These are phyloP conservation scores for Petrosia ficiformis DNA, from an alignment of 37 sponge, comb jelly and placozoan species.

Conservation along the genomic window DNA sequence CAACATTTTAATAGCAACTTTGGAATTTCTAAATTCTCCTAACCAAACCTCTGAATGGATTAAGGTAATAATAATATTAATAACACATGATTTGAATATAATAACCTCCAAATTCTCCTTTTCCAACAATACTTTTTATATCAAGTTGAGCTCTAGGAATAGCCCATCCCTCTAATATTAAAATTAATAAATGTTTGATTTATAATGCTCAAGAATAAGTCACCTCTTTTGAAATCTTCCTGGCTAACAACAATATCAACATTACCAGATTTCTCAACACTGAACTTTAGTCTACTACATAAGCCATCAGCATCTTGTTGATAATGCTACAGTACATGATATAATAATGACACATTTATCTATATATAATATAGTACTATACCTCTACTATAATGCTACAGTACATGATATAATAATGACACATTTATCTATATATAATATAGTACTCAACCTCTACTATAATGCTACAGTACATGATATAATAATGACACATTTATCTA, in stretches of 20 bases:
- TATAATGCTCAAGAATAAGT: neutral
- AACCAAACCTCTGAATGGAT: constrained; percentile 47
- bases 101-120: constrained; percentile 76
- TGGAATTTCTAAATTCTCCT: constrained; percentile 52
- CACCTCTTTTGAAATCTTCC: constrained; percentile 37
- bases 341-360: neutral
- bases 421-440: neutral
- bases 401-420: neutral
- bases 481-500: too few species aligned
- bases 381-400: neutral
- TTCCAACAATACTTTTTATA: constrained; percentile 30
- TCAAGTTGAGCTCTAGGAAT: constrained; percentile 31
- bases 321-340: constrained; percentile 47
- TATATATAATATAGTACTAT: neutral
- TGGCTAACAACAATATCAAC: constrained; percentile 22
- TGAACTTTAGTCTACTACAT: constrained; percentile 30
- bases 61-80: neutral
- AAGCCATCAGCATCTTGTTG: constrained; percentile 66
- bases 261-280: constrained; percentile 48
- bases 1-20: constrained; percentile 72
- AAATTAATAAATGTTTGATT: neutral
- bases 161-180: constrained; percentile 48
- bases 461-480: neutral
- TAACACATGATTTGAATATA: neutral
- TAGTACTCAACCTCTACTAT: neutral